A percentile compares a stretch with the other conserved stretches of the same genome.
phyloP scores from a whole-genome alignment of 2,888 invertebrate genomes.

The Heliconius aoede region DNA sequence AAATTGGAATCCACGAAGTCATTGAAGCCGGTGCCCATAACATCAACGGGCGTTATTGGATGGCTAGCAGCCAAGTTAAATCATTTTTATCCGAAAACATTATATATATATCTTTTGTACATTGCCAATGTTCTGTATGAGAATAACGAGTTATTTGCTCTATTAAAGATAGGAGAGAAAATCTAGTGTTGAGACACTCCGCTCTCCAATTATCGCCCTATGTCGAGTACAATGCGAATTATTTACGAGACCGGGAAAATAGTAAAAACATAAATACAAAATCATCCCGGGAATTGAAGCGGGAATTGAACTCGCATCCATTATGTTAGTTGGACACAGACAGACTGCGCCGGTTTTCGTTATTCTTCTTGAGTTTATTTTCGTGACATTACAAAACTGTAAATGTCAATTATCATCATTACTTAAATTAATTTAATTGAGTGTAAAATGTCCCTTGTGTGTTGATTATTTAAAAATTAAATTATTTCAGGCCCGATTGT shows the following conservation, averaged over 20 bases:
- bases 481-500: constrained; percentile 68
- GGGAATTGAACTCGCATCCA: neutral
- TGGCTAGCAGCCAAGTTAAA: constrained; percentile 72
- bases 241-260: neutral
- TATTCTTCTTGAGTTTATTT: too few relatives aligned
- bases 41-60: constrained; percentile 69
- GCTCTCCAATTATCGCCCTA: neutral
- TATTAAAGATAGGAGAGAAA: neutral
- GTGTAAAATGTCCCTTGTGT: neutral
- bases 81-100: constrained; percentile 34
- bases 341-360: too few relatives aligned
- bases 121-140: neutral
- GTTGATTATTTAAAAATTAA: neutral
- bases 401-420: too few relatives aligned
- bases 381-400: too few relatives aligned
- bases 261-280: neutral
- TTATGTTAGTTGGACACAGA: neutral
- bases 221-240: neutral
- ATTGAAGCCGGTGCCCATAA: constrained; percentile 74
- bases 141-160: neutral
- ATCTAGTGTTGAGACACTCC: neutral
- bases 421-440: too few relatives aligned
- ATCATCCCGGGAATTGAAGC: neutral
- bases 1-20: constrained; percentile 58
- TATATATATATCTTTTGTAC: neutral